These are phyloP conservation scores for Mimachlamys varia DNA, from an alignment of 2,888 invertebrate species.

Conservation along the genomic window DNA sequence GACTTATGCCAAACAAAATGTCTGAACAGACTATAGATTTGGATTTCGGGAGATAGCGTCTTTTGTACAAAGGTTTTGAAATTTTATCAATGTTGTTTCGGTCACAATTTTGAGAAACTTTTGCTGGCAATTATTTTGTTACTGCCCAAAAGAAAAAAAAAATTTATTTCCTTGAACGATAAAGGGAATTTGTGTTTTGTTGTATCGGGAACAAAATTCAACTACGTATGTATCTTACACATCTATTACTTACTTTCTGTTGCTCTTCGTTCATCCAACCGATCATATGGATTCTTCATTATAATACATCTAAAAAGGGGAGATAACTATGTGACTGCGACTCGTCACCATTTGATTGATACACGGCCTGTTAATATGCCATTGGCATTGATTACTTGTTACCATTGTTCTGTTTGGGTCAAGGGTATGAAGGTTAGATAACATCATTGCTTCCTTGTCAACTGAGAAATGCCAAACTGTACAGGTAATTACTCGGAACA, in stretches of 20 bases:
- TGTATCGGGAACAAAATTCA: not conserved
- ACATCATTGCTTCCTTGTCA: not conserved
- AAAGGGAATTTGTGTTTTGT: too few relatives aligned
- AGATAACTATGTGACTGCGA: not conserved
- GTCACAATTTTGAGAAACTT: too few relatives aligned
- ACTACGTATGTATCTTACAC: not conserved
- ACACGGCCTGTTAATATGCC: not conserved
- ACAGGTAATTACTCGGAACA: slow-evolving; percentile 28
- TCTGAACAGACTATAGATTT: too few relatives aligned
- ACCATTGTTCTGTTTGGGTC: not conserved
- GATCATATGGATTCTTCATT: not conserved
- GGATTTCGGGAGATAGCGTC: too few relatives aligned
- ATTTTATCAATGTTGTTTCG: too few relatives aligned
- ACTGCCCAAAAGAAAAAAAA: too few relatives aligned
- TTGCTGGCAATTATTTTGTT: too few relatives aligned
- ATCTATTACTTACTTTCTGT: too few relatives aligned
- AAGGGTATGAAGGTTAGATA: not conserved
- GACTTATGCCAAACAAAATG: too few relatives aligned
- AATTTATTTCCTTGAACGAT: too few relatives aligned
- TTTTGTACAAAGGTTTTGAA: too few relatives aligned
- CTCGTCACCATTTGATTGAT: not conserved
- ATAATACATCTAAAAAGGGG: not conserved
- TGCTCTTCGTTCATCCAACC: too few relatives aligned
- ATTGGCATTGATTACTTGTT: slow-evolving; percentile 5
- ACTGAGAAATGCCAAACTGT: not conserved